A percentile compares a stretch with the other conserved stretches of the same genome.
Conservation (phyloP, 2,888 invertebrate species). For the Tetrapedia diversipes region DNA sequence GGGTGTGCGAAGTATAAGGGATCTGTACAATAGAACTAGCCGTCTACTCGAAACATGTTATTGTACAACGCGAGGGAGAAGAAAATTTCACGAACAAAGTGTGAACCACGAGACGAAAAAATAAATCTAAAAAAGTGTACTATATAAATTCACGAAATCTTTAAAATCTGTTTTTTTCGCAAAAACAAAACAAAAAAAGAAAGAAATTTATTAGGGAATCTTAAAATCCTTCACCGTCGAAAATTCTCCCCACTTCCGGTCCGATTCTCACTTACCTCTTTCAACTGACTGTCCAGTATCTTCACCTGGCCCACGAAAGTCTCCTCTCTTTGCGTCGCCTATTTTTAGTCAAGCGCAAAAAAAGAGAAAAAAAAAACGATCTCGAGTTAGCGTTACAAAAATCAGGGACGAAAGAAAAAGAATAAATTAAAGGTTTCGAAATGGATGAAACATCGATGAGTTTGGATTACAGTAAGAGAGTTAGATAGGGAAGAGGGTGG, state of each 20-base stretch:
- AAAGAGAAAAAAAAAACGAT: constrained; percentile 78
- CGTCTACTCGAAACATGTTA: not conserved
- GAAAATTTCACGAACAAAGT: too few species aligned
- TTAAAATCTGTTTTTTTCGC: not conserved
- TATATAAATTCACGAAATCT: not conserved
- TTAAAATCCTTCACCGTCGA: not conserved
- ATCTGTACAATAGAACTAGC: not conserved
- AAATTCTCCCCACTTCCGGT: not conserved
- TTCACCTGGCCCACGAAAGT: constrained; percentile 95
- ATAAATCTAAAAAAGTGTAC: not conserved
- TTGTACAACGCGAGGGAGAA: not conserved
- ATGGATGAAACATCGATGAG: not conserved
- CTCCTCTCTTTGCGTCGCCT: constrained; percentile 98
- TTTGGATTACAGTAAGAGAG: constrained; percentile 2
- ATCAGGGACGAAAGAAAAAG: constrained; percentile 7
- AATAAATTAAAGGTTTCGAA: not conserved
- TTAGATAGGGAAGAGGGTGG: not conserved
- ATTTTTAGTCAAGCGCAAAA: constrained; percentile 83
- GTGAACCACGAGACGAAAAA: not conserved
- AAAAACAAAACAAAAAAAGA: too few species aligned
- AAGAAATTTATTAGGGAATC: too few species aligned
- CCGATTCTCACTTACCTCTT: constrained; percentile 90
- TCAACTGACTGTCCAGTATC: constrained; percentile 93
- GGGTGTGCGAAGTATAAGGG: constrained; percentile 5
- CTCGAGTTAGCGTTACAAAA: constrained; percentile 69